Base-by-base conservation (phyloP, 2,113 vertebrate genomes). In the Limnothrissa miodon region DNA sequence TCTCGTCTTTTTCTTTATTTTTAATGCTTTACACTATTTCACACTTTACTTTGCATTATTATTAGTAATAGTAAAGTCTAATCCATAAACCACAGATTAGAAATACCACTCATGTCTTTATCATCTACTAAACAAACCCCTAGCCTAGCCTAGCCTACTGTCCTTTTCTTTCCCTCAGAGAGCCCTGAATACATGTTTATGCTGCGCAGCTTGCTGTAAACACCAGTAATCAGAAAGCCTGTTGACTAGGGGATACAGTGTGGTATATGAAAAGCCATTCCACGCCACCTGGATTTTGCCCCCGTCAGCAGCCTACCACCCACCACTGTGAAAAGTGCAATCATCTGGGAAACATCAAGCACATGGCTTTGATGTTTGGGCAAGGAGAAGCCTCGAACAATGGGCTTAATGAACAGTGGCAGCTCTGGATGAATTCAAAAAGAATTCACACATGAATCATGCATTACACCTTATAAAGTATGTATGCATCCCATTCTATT, bases 201-300 rank as follows among this genome's bases (percentile, higher is more conserved):
- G 66, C 29, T 70, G 62, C 29, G 17, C 29, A 11, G 10, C 62
- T 70, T 70, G 53, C 53, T 70, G 29, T 36, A 36, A 29, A 74
- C 66, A 74, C 4, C 66, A 74, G 9, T 74, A 10, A 36, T 70
- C 29, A 9, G 59, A 25, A 29, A 23, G n/a, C 8, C 59, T 25
- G 59, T 29, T 70, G 4, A 13, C 62, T 15, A 29, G 11, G 29
- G 13, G 42, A 42, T 42, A 42, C 42, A 33, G 33, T 39, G 17
- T 33, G 29, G 33, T 0, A 29, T 33, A 74, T 36, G 66, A 39
- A 70, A 70, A 74, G 33, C 66, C 66, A 33, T 2, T 15, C 11
- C 66, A 36, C 1, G 48, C 21, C 81, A 81, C 45, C 83, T 87
- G 66, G 78, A 86, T 81, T 83, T 74, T 85, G 86, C 80, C 21